These are phyloP conservation scores for Drosophila sordidapex DNA, from an alignment of 2,888 invertebrate species.

Conservation along the genomic window DNA sequence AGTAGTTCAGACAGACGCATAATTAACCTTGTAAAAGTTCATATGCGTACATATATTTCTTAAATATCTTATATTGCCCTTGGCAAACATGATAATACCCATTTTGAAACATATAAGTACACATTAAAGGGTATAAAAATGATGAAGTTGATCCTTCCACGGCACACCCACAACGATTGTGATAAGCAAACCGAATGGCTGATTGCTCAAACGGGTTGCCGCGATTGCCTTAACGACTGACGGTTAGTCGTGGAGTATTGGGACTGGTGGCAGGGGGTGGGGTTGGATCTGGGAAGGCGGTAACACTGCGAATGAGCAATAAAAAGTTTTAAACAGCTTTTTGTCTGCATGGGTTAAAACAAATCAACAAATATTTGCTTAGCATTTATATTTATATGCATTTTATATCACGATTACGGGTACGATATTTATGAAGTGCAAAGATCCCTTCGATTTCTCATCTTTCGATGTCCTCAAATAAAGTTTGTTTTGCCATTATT, in stretches of 20 bases:
- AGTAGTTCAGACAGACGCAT: background rate
- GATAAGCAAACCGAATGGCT: slow-evolving; percentile 58
- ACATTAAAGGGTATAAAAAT: slow-evolving; percentile 33
- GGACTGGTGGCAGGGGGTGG: no score
- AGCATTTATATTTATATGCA: slow-evolving; percentile 55
- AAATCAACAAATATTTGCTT: slow-evolving; percentile 71
- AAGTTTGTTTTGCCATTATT: slow-evolving; percentile 13
- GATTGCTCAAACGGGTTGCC: slow-evolving; percentile 42
- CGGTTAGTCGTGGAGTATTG: background rate
- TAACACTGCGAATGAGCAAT: slow-evolving; percentile 49
- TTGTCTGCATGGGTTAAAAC: slow-evolving; percentile 60
- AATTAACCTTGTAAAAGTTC: background rate
- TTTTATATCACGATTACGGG: slow-evolving; percentile 50
- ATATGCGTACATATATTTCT: background rate
- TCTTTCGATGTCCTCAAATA: slow-evolving; percentile 7
- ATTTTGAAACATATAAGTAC: no score
- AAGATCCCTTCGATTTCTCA: slow-evolving; percentile 1
- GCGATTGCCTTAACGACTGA: slow-evolving; percentile 29
- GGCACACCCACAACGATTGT: slow-evolving; percentile 5
- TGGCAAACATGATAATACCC: background rate
- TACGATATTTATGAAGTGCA: slow-evolving; percentile 28
- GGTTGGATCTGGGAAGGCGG: background rate
- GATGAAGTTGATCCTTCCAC: slow-evolving; percentile 58
- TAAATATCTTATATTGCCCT: background rate
- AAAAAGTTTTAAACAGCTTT: slow-evolving; percentile 63